A percentile compares a stretch with the other conserved stretches of the same genome.
Conservation (phyloP, 1,140 invertebrate genomes). For the Mylabris phalerata region DNA sequence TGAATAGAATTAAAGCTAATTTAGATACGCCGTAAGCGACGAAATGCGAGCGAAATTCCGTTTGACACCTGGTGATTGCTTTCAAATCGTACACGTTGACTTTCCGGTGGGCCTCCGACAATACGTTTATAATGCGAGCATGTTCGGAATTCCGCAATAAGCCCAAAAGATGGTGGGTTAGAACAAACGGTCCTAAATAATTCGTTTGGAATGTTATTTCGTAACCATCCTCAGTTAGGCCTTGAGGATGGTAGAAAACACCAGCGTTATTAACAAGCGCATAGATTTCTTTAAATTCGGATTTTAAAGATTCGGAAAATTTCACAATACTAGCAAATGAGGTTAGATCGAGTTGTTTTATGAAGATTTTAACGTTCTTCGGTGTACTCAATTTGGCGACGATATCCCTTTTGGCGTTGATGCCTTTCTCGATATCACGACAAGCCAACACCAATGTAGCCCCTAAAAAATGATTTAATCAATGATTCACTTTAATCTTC, state of each 20-base stretch:
- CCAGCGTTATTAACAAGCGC: slow-evolving; percentile 58
- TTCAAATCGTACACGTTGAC: slow-evolving; percentile 36
- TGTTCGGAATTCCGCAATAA: slow-evolving; percentile 28
- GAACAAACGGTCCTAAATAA: slow-evolving; percentile 46
- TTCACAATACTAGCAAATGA: slow-evolving; percentile 34
- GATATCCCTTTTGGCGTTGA: slow-evolving; percentile 42
- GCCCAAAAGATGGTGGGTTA: slow-evolving; percentile 35
- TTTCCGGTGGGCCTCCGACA: slow-evolving; percentile 37
- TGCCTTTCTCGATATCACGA: slow-evolving; percentile 45
- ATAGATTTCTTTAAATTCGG: slow-evolving; percentile 36
- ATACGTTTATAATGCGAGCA: slow-evolving; percentile 37
- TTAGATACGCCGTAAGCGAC: slow-evolving; percentile 37
- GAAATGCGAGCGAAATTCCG: slow-evolving; percentile 32
- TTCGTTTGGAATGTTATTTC: slow-evolving; percentile 59
- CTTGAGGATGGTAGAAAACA: slow-evolving; percentile 49
- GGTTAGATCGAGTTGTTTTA: slow-evolving; percentile 36
- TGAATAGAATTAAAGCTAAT: slow-evolving; percentile 36
- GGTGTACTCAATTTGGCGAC: slow-evolving; percentile 21
- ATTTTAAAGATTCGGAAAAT: slow-evolving; percentile 31
- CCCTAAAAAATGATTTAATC: slow-evolving; percentile 34
- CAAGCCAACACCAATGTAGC: slow-evolving; percentile 49
- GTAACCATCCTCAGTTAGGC: slow-evolving; percentile 50
- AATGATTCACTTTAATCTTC: not conserved
- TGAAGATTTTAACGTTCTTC: slow-evolving; percentile 35
- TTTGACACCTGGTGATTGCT: slow-evolving; percentile 32